Conservation (phyloP, 2,888 invertebrate genomes). For the Autographa pulchrina region DNA sequence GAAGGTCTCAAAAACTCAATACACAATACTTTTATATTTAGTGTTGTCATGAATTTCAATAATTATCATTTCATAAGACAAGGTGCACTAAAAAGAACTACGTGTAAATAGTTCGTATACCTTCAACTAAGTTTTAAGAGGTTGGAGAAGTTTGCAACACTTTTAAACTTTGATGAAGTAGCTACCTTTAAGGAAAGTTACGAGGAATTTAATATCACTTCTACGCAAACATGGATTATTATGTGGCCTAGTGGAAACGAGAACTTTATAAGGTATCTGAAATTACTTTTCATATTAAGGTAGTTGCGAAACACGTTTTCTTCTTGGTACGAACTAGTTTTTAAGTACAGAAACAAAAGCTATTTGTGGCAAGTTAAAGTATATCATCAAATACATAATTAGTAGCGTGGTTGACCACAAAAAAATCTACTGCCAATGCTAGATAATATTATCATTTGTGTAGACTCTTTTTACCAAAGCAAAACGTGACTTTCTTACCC, state of each 20-base stretch:
- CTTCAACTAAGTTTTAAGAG: not conserved
- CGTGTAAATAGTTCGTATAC: not conserved
- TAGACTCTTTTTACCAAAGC: too few relatives aligned
- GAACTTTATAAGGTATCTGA: not conserved
- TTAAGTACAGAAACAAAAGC: too few relatives aligned
- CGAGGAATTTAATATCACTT: slow-evolving; percentile 5
- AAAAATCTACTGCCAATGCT: too few relatives aligned
- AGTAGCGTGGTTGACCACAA: too few relatives aligned
- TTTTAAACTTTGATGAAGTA: slow-evolving; percentile 10
- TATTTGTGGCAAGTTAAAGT: too few relatives aligned
- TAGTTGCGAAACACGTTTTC: too few relatives aligned
- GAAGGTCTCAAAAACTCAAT: too few relatives aligned
- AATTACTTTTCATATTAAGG: not conserved
- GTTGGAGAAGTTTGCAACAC: not conserved
- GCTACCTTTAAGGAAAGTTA: slow-evolving; percentile 7
- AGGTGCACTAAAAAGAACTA: slow-evolving; percentile 1
- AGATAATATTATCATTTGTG: too few relatives aligned
- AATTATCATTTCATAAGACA: not conserved
- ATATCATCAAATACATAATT: too few relatives aligned
- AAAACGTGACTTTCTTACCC: too few relatives aligned
- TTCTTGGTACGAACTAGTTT: too few relatives aligned
- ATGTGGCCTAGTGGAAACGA: not conserved
- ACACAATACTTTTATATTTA: too few relatives aligned
- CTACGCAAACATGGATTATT: not conserved
- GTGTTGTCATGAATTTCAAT: not conserved